Base-by-base conservation (phyloP, 2,888 invertebrate species). In the Hyalella azteca region DNA sequence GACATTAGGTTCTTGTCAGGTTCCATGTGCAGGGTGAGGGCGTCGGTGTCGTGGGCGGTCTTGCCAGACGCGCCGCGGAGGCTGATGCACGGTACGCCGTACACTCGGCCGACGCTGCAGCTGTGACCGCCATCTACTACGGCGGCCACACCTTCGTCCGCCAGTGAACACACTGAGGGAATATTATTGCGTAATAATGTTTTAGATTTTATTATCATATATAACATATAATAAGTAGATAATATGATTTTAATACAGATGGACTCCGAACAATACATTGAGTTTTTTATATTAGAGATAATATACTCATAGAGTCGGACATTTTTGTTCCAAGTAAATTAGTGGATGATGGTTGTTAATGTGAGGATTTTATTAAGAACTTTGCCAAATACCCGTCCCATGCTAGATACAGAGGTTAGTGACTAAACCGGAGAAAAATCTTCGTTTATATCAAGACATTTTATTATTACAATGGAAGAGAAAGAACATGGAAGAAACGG, bases 101-200 rank as follows among this genome's bases (percentile, higher is more conserved):
- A 19, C 36, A 15, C 36, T 5, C 19, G 36, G 26, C 66, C 32
- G 66, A 15, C 13, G 32, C 26, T 1, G 26, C 29, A 9, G 39
- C 39, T 66, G 66, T 36, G 66, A 19, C 66, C 66, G 36, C 66
- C 66, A n/a, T 66, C 66, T 36, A 66, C 66, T 32, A 66, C 36
- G 66, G 66, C 66, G 3, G 36, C 36, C 19, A 66, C 66, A 15
- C 66, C 66, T 32, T 36, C 36, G 66, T 66, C 66, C 66, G 66
- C 66, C 66, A 66, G 15, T 19, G 32, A 32, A 39, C 66, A 66
- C 19, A 66, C 66, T 66, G 66, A 7, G 36, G 7, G 36, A n/a
- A 9, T 7, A 29, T 26, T 15, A 15, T 9, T 4, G 19, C 22
- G 22, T 3, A 45, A 45, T 15, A 45, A 11, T 45, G 7, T 45